These are phyloP conservation scores for Trichogramma pretiosum DNA, from an alignment of 1,140 invertebrate genomes.

Conservation along the genomic window DNA sequence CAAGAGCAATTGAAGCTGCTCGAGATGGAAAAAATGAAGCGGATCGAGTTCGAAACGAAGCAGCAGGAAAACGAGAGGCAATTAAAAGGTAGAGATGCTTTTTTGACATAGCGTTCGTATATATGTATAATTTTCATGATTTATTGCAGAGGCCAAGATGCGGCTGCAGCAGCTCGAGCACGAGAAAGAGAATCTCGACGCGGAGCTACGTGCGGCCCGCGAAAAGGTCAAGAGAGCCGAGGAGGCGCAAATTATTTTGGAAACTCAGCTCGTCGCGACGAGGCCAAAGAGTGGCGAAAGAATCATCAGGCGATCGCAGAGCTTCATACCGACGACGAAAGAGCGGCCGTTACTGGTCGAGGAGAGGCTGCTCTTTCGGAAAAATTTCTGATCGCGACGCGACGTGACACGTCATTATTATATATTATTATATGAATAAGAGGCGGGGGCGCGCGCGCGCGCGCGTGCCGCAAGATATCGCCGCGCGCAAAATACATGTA, in stretches of 20 bases:
- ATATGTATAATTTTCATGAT: neutral
- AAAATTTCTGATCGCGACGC: conserved; percentile 24
- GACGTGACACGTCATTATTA: too few species aligned
- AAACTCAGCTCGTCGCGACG: conserved; percentile 52
- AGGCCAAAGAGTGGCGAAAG: conserved; percentile 31
- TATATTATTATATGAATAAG: too few species aligned
- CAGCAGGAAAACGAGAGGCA: conserved; percentile 65
- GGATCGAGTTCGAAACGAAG: conserved; percentile 61
- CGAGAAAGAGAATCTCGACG: conserved; percentile 57
- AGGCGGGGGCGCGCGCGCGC: too few species aligned
- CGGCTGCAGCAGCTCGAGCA: conserved; percentile 58
- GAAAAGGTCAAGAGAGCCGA: conserved; percentile 60
- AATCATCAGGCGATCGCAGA: conserved; percentile 48
- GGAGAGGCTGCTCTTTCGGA: conserved; percentile 21
- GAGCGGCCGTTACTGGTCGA: conserved; percentile 35
- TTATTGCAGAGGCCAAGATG: conserved; percentile 53
- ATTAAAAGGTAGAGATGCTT: conserved; percentile 46
- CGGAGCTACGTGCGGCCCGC: conserved; percentile 55
- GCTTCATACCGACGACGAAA: conserved; percentile 52
- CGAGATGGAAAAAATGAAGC: conserved; percentile 63
- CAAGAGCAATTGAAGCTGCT: conserved; percentile 63
- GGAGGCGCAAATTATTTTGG: conserved; percentile 55
- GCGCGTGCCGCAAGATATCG: too few species aligned
- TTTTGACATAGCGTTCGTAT: conserved; percentile 17
- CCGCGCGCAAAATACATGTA: too few species aligned